A percentile compares a stretch with the other conserved stretches of the same genome.
These are phyloP conservation scores for Sinocyclocheilus rhinocerous DNA, from an alignment of 2,113 vertebrate species.

Conservation along the genomic window DNA sequence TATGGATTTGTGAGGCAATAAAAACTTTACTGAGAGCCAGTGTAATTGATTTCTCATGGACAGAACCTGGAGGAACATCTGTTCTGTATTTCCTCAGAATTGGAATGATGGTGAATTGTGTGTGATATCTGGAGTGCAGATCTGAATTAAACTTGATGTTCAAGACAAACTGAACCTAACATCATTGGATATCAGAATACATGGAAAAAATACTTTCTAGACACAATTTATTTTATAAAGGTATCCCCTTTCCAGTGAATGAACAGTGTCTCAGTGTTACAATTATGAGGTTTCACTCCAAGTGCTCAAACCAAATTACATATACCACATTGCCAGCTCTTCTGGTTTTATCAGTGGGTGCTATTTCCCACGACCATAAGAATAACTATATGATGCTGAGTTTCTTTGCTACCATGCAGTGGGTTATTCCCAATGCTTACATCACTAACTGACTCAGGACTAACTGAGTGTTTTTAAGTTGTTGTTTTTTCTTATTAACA, in stretches of 20 bases:
- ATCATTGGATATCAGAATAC: background rate
- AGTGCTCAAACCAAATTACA: slow-evolving; percentile 32
- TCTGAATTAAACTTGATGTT: background rate
- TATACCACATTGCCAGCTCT: slow-evolving; percentile 31
- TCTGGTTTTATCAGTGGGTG: slow-evolving; percentile 23
- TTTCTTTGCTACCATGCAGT: slow-evolving; percentile 12
- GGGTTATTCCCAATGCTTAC: slow-evolving; percentile 24
- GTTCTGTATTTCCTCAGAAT: slow-evolving; percentile 19
- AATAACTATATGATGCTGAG: slow-evolving; percentile 31
- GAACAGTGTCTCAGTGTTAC: background rate
- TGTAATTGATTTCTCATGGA: slow-evolving; percentile 24
- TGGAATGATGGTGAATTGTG: background rate
- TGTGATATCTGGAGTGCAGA: background rate
- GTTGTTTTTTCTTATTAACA: background rate
- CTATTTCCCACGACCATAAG: slow-evolving; percentile 35
- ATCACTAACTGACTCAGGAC: background rate
- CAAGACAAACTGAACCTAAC: background rate
- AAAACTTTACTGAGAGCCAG: background rate
- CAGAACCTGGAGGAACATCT: slow-evolving; percentile 24
- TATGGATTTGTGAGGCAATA: background rate
- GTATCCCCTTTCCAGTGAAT: background rate
- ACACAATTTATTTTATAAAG: background rate
- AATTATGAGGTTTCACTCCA: background rate
- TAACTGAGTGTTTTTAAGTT: background rate
- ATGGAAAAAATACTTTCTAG: background rate